Base-by-base conservation (phyloP, 2,888 invertebrate species). In the Tridacna crocea region DNA sequence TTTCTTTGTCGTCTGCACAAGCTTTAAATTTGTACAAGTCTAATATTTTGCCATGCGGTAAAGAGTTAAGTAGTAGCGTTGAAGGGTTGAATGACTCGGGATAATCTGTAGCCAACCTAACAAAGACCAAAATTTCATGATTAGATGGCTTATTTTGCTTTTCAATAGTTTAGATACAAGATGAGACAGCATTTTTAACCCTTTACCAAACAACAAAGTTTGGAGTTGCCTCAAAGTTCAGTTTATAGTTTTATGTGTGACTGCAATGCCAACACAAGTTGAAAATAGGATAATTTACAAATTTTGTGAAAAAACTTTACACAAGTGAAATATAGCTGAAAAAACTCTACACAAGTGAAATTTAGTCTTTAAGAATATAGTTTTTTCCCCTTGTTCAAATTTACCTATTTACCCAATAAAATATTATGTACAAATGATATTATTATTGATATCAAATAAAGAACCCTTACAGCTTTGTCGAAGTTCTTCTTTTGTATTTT, bases 221-320 rank as follows among this genome's bases (percentile, higher is more conserved):
- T n/a, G n/a, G 19, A 72, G 19, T 3, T 47, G 24, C 13, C 15
- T n/a, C 55, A 27, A 36, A 36, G 70, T 72, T 70, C 58, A 51
- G 63, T 36, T 55, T 70, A 61, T 65, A 61, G 63, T 4, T 78
- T 27, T 63, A n/a, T 66, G 68, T 51, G 55, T 46, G 65, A 22
- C 60, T 60, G 70, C 75, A 65, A 75, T 82, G 79, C 72, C 76
- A 80, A 90, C 90, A 89, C 88, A 90, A 90, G 90, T 88, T 85
- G 85, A 87, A 84, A 78, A 83, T 90, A 90, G 90, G 81, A 70
- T 75, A 70, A 63, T 79, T 36, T 63, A 75, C 47, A 72, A 73
- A 68, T 76, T 77, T 72, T 46, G 17, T 36, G 48, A 26, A 19
- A 68, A 70, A 70, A 70, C 70, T 70, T 47, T 70, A 51, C 70